Conservation (phyloP, 2,797 vertebrate genomes). For the Oryzias dopingdopingensis region DNA sequence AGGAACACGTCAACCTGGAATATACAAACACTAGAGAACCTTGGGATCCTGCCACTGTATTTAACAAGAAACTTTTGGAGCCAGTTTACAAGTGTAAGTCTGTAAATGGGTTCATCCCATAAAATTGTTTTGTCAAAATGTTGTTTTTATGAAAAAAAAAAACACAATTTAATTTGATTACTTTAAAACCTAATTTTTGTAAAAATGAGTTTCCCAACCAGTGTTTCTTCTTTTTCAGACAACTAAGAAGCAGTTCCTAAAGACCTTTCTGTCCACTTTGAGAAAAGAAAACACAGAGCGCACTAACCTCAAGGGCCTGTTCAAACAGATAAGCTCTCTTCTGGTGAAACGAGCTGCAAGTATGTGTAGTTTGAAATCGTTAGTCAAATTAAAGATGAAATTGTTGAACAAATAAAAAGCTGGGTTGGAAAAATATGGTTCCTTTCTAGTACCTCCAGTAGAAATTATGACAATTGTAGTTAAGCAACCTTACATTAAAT, state of each 20-base stretch:
- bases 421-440: too few relatives aligned
- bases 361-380: conserved; percentile 5
- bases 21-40: conserved; percentile 43
- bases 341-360: conserved; percentile 46
- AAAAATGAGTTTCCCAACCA: background rate
- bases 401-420: too few relatives aligned
- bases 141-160: too few relatives aligned
- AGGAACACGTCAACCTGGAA: conserved; percentile 58
- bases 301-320: conserved; percentile 46
- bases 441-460: too few relatives aligned
- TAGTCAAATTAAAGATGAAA: too few relatives aligned
- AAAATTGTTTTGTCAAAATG: too few relatives aligned
- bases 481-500: too few relatives aligned
- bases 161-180: too few relatives aligned
- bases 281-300: conserved; percentile 42
- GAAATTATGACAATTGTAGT: too few relatives aligned
- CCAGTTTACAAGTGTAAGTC: conserved; percentile 40
- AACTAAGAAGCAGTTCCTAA: conserved; percentile 53
- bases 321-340: conserved; percentile 15
- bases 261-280: conserved; percentile 46
- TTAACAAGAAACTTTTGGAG: conserved; percentile 61
- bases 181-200: too few relatives aligned
- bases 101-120: background rate
- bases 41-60: conserved; percentile 60
- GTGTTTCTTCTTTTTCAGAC: conserved; percentile 32